Base-by-base conservation (phyloP, 2,797 vertebrate genomes). In the Sebastes kiyomatsui region DNA sequence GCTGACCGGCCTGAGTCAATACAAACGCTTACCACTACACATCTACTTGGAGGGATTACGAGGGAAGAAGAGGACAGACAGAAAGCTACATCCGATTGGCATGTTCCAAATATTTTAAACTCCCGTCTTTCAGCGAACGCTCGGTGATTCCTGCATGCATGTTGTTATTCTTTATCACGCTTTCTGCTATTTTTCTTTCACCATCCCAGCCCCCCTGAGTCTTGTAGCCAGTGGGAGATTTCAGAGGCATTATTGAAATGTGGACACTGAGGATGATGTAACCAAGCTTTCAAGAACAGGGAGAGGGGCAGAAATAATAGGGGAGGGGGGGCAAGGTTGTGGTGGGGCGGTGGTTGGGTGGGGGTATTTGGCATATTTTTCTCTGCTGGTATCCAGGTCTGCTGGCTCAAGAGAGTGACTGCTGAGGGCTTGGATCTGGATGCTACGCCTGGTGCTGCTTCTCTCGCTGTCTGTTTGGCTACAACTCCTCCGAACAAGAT, bases 381-480 rank as follows among this genome's bases (percentile, higher is more conserved):
- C 79, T 82, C 66, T 42, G 68, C 85, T 90, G 75, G 86, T 91
- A 88, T 91, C 92, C 93, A 94, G 90, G 91, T 94, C 90, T 93
- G 89, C 90, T 95, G 92, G 93, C 92, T 90, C 85, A 81, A 86
- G 85, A 83, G 67, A 87, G 87, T 70, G 88, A 93, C 88, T 88
- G 92, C 93, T 91, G 93, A 92, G 92, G 88, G 66, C 86, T 93
- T 94, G 92, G 94, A 94, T 91, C 84, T 83, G 91, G 88, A 92
- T 81, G 64, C 85, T 78, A 75, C 52, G 73, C 87, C 79, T 6
- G 66, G 85, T 86, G 83, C 88, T 87, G 92, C 83, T 81, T 85
- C 88, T 72, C 86, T 93, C 89, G 83, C 83, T 83, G 88, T 88
- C 89, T 93, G 87, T 92, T 93, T 94, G 91, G 92, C 91, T 83